Conservation (phyloP, 64 coral and sea anemone species). For the Actinia tenebrosa region DNA sequence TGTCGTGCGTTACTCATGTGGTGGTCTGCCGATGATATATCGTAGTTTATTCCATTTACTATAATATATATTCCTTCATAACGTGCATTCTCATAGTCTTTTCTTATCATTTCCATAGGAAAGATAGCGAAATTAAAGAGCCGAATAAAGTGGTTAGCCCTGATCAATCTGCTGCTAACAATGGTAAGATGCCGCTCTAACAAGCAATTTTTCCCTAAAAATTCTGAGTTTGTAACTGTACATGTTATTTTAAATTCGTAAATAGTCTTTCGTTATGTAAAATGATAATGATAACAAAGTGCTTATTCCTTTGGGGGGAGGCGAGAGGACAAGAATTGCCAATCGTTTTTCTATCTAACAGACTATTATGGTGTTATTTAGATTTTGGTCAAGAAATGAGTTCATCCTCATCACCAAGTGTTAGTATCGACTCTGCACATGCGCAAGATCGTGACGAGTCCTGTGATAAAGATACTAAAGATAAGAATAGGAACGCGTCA, state of each 20-base stretch:
- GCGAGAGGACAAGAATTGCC: too few relatives aligned
- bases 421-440: not conserved
- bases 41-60: too few relatives aligned
- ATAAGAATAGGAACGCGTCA: not conserved
- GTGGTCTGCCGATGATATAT: too few relatives aligned
- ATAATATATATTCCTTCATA: too few relatives aligned
- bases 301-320: too few relatives aligned
- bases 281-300: too few relatives aligned
- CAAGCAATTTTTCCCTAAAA: not conserved
- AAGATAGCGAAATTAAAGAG: not conserved
- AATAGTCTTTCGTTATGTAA: too few relatives aligned
- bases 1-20: too few relatives aligned
- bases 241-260: too few relatives aligned
- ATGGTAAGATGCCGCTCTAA: not conserved
- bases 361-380: not conserved
- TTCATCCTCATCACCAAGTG: not conserved
- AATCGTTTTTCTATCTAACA: not conserved
- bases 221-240: too few relatives aligned
- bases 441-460: not conserved
- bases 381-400: not conserved
- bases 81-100: too few relatives aligned
- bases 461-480: not conserved
- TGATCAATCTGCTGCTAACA: not conserved
- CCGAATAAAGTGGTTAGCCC: not conserved
- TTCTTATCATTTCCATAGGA: not conserved